A percentile compares a stretch with the other conserved stretches of the same genome.
phyloP scores from a whole-genome alignment of 2,797 vertebrate species.

The Cyclura pinguis region DNA sequence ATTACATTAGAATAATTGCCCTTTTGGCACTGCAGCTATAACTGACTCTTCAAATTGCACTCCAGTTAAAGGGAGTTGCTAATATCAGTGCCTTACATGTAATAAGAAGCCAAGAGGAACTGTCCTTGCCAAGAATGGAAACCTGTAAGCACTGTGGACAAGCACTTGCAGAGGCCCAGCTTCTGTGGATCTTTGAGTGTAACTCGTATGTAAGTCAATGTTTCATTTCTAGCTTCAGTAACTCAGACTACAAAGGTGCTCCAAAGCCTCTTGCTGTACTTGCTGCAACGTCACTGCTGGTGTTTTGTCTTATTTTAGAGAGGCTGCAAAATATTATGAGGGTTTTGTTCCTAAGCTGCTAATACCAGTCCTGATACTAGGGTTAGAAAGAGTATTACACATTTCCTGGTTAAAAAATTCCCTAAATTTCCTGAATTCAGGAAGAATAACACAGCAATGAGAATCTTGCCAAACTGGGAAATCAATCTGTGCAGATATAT shows the following conservation, averaged over 20 bases:
- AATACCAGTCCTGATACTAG: neutral
- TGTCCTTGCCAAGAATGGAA: neutral
- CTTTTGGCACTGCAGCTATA: neutral
- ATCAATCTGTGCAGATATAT: no score
- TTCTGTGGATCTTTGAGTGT: neutral
- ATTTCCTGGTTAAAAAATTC: no score
- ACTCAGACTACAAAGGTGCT: neutral
- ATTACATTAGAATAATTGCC: neutral
- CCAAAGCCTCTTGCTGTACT: neutral
- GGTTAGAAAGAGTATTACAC: no score
- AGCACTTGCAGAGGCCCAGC: neutral
- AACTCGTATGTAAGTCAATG: neutral
- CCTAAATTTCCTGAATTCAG: no score
- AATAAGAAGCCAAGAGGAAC: neutral
- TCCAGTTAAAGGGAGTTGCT: constrained; percentile 17
- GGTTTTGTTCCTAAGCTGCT: neutral
- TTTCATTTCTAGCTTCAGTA: neutral
- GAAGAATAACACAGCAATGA: no score
- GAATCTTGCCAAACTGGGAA: no score
- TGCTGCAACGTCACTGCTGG: neutral
- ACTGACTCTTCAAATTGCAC: constrained; percentile 4
- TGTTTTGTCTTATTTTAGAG: neutral
- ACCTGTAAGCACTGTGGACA: neutral
- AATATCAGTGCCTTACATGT: neutral
- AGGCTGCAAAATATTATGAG: neutral